Percentiles rank a stretch among this genome's conserved stretches.
These are phyloP conservation scores for Pseudorasbora parva DNA, from an alignment of 2,113 vertebrate genomes.

Conservation along the genomic window DNA sequence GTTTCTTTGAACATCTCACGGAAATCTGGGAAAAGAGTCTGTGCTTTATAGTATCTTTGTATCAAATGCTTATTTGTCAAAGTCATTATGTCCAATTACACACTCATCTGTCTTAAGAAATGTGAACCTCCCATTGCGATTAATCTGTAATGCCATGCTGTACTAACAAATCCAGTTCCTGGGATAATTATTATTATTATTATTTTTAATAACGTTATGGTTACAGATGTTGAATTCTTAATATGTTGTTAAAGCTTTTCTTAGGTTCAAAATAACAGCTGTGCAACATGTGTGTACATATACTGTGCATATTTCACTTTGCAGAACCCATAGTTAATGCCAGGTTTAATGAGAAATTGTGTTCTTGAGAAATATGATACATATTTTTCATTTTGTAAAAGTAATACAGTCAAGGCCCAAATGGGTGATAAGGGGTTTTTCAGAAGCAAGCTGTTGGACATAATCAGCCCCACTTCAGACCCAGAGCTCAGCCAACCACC, in stretches of 20 bases:
- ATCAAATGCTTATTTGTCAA: constrained; percentile 47
- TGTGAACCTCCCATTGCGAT: constrained; percentile 26
- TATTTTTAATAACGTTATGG: neutral
- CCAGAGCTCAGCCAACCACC: no score
- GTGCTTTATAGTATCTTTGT: constrained; percentile 26
- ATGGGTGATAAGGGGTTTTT: neutral
- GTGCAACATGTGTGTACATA: neutral
- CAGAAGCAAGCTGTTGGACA: no score
- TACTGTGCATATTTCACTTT: neutral
- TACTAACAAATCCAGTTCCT: neutral
- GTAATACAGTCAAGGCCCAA: neutral
- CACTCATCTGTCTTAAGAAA: constrained; percentile 17
- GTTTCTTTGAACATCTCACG: constrained; percentile 38
- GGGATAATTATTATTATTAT: no score
- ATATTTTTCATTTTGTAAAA: neutral
- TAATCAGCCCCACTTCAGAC: no score
- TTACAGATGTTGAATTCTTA: neutral
- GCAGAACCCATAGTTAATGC: neutral
- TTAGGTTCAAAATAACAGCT: neutral
- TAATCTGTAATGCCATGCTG: neutral
- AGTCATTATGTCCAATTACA: constrained; percentile 48
- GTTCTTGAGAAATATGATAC: neutral
- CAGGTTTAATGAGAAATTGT: neutral
- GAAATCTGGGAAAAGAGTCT: constrained; percentile 32
- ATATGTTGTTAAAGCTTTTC: neutral